Evolutionary conservation across 53 echinoderm and acorn worm species (phyloP).

Genomic region (Mesocentrotus franciscanus): DNA sequence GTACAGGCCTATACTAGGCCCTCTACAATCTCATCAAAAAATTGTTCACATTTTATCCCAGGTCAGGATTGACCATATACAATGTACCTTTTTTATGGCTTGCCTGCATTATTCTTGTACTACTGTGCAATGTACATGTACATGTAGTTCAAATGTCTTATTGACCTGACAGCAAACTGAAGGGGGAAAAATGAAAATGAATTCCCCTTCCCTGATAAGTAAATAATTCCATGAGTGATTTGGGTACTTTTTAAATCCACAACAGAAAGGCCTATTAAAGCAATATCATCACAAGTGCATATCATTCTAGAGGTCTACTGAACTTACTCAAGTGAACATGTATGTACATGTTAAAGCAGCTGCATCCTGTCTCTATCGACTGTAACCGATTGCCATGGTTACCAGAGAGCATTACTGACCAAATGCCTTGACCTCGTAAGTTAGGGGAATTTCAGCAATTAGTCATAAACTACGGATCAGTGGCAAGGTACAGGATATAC

Average conservation of each 20-base stretch:
- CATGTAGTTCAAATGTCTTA: too few species aligned
- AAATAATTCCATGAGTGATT: not conserved
- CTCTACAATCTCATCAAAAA: not conserved
- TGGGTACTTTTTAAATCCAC: not conserved
- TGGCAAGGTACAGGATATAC: not conserved
- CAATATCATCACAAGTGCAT: not conserved
- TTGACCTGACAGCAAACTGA: too few species aligned
- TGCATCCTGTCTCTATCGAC: not conserved
- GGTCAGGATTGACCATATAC: not conserved
- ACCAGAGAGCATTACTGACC: not conserved
- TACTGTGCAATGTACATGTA: too few species aligned
- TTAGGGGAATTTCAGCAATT: slow-evolving; percentile 17
- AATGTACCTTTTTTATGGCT: too few species aligned
- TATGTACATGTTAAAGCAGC: not conserved
- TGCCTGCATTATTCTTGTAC: too few species aligned
- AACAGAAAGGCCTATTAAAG: not conserved
- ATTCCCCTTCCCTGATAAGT: not conserved
- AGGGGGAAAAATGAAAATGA: too few species aligned
- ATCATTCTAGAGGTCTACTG: not conserved
- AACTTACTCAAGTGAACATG: not conserved
- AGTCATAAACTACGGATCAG: not conserved
- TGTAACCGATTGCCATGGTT: not conserved
- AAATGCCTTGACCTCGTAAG: not conserved
- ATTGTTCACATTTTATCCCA: slow-evolving; percentile 38
- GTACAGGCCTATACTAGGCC: not conserved